phyloP scores from a whole-genome alignment of 2,797 vertebrate genomes.

The Hippopotamyrus pictus region DNA sequence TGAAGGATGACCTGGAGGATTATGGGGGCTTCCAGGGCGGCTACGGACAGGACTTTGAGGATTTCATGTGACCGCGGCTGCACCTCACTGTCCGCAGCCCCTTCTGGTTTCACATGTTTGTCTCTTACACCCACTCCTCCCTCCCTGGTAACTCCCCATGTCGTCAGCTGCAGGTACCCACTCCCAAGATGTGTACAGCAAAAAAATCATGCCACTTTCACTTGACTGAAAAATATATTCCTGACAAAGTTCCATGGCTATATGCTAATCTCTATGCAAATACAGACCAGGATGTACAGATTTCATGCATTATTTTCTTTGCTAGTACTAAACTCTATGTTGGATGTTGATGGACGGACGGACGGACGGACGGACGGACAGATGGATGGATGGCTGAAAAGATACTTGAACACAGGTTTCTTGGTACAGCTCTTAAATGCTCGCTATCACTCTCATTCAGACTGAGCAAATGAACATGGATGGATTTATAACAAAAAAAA shows the following conservation, averaged over 20 bases:
- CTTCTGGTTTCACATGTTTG: slow-evolving; percentile 77
- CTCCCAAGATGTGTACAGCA: not conserved
- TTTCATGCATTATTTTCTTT: slow-evolving; percentile 43
- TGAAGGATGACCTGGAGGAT: slow-evolving; percentile 86
- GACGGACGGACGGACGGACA: not conserved
- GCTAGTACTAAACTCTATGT: slow-evolving; percentile 29
- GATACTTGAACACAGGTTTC: not conserved
- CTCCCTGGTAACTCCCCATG: slow-evolving; percentile 50
- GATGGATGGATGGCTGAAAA: not conserved
- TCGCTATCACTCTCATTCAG: not conserved
- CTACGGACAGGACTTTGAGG: slow-evolving; percentile 90
- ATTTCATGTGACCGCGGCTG: slow-evolving; percentile 92
- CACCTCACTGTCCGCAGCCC: slow-evolving; percentile 50
- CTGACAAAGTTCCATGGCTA: slow-evolving; percentile 4
- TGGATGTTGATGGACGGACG: not conserved
- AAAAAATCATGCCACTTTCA: slow-evolving; percentile 49
- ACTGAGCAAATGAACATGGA: not conserved
- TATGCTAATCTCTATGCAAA: slow-evolving; percentile 64
- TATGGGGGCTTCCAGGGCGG: slow-evolving; percentile 86
- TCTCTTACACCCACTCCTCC: slow-evolving; percentile 76
- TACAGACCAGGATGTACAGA: slow-evolving; percentile 57
- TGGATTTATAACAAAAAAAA: not conserved
- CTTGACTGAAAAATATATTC: slow-evolving; percentile 49
- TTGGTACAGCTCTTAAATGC: not conserved
- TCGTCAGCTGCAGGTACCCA: slow-evolving; percentile 16